Conservation (phyloP, 2,113 vertebrate species). For the Dinomys branickii region DNA sequence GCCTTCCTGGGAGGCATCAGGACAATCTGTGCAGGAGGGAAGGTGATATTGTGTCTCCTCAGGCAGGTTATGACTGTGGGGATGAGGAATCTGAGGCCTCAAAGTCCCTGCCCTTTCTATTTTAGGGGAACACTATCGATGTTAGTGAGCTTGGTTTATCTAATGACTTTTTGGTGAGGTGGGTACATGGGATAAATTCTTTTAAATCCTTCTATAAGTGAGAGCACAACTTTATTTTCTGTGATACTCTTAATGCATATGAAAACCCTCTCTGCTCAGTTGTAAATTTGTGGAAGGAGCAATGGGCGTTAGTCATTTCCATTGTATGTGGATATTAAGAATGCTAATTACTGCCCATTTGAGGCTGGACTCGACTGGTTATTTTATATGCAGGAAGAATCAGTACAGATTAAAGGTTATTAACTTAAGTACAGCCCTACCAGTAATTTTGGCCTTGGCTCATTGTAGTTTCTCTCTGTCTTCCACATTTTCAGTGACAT, state of each 20-base stretch:
- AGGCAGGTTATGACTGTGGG: neutral
- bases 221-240: neutral
- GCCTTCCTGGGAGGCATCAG: neutral
- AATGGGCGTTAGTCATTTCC: slow-evolving; percentile 45
- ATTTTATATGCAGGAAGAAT: slow-evolving; percentile 56
- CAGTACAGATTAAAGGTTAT: slow-evolving; percentile 13
- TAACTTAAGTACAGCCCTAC: neutral
- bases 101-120: neutral
- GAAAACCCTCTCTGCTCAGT: neutral
- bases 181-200: neutral
- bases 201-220: neutral
- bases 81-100: neutral
- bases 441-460: neutral
- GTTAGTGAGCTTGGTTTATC: neutral
- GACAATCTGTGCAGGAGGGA: neutral
- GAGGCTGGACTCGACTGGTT: slow-evolving; percentile 28
- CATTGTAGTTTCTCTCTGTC: neutral
- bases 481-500: slow-evolving; percentile 87
- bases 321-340: neutral
- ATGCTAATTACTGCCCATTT: slow-evolving; percentile 19
- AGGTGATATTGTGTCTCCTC: neutral
- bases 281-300: slow-evolving; percentile 25
- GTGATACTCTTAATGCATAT: neutral
- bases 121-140: neutral
- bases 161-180: neutral